Evolutionary conservation across 2,797 vertebrate species (phyloP), one percentile per base, ranked within the genome.

Genomic region (Manis crassicaudata): DNA sequence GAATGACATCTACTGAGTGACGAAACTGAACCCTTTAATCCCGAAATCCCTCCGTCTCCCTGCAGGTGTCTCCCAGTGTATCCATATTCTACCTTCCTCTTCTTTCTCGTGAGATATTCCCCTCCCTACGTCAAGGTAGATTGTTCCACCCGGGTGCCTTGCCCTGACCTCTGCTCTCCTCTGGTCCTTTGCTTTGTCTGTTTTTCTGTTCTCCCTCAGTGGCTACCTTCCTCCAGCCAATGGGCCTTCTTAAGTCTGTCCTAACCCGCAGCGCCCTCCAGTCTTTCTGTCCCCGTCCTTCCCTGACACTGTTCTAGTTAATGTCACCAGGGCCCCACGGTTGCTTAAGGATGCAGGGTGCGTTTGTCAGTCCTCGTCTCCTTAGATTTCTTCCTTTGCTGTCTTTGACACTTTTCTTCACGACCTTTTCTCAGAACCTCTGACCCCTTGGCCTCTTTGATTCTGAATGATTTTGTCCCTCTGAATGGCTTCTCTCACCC

Each of bases 211-310:
- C 50, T 37, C 23, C 27, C 58, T 21, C 16, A 37, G 5, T 14
- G 17, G 21, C 23, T 12, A 29, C 23, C 27, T 81, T 62, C 35
- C 46, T 21, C 7, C 16, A 12, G 14, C 52, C 46, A 2, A 0
- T 18, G 58, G 63, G 20, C 12, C 6, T 14, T 27, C 65, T 40
- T 16, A 35, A 86, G 1, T 0, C 0, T 56, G 56, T 65, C 25
- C 32, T n/a, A 37, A 7, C 85, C 23, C n/a, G 29, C 1, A 56
- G 1, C 25, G 18, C 65, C 9, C 18, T 17, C 5, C 7, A 9
- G 21, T 12, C 84, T 70, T 43, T 43, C 54, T 43, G 40, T 5
- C 21, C 32, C 40, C 50, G 0, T 62, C 79, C 23, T 72, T 27
- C 10, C 1, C 62, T 46, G 10, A 46, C 12, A n/a, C 1, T 29